phyloP scores from a whole-genome alignment of 2,797 vertebrate species.

The Gymnoscopelus braueri region DNA sequence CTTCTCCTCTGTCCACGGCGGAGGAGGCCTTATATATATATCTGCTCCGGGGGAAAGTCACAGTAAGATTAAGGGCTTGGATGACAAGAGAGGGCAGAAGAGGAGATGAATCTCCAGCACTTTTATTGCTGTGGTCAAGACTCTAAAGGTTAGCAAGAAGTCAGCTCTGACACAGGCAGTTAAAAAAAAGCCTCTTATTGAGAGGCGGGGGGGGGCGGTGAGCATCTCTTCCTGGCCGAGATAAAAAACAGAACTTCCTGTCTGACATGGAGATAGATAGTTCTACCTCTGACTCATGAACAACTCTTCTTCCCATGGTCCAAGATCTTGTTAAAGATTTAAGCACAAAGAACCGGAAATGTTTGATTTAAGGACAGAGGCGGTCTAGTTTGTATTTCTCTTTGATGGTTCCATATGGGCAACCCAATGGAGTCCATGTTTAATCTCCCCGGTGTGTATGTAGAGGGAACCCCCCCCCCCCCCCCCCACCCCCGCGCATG shows the following conservation, averaged over 20 bases:
- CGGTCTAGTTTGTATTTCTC: constrained; percentile 29
- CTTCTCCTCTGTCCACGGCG: constrained; percentile 58
- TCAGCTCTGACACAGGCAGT: constrained; percentile 69
- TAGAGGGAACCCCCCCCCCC: constrained; percentile 30
- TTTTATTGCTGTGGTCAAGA: constrained; percentile 76
- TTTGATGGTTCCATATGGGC: constrained; percentile 57
- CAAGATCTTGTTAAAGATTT: constrained; percentile 48
- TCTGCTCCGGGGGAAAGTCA: constrained; percentile 61
- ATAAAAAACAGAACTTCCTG: constrained; percentile 66
- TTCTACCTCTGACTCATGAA: constrained; percentile 41
- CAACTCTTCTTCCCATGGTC: constrained; percentile 30
- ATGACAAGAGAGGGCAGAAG: constrained; percentile 69
- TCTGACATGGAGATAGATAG: constrained; percentile 53
- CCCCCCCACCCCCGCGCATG: constrained; percentile 24
- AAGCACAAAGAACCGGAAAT: constrained; percentile 25
- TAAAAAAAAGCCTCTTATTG: constrained; percentile 43
- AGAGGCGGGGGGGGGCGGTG: constrained; percentile 38
- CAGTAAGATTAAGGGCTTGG: constrained; percentile 73
- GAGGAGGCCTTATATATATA: constrained; percentile 66
- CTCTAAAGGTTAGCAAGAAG: constrained; percentile 75
- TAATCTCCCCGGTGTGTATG: constrained; percentile 46
- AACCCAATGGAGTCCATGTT: constrained; percentile 28
- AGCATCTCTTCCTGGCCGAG: constrained; percentile 54
- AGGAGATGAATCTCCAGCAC: constrained; percentile 71
- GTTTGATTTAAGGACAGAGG: constrained; percentile 36